phyloP scores from a whole-genome alignment of 2,888 invertebrate species.

The Congeria kusceri region DNA sequence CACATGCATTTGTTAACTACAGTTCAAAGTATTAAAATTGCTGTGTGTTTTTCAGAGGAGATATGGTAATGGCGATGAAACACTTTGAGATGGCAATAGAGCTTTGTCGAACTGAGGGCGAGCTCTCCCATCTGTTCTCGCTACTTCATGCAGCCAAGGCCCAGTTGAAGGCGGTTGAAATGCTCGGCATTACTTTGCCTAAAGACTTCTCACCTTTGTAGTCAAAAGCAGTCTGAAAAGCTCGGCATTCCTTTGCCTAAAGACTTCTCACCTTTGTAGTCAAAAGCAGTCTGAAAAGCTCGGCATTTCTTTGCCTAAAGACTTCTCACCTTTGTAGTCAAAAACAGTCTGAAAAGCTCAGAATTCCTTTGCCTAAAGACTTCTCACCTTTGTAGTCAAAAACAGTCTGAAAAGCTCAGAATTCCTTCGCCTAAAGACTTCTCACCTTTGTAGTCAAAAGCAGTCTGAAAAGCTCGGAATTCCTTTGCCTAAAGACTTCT shows the following conservation, averaged over 20 bases:
- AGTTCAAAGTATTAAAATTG: too few relatives aligned
- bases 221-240: conserved; percentile 58
- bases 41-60: conserved; percentile 91
- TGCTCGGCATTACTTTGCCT: conserved; percentile 75
- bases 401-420: too few relatives aligned
- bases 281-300: conserved; percentile 87
- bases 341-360: too few relatives aligned
- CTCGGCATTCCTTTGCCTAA: conserved; percentile 75
- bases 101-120: conserved; percentile 93
- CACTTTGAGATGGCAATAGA: conserved; percentile 95
- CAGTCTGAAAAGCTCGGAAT: too few relatives aligned
- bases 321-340: conserved; percentile 59
- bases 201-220: conserved; percentile 60
- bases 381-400: too few relatives aligned
- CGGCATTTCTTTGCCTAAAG: conserved; percentile 71
- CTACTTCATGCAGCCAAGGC: conserved; percentile 95
- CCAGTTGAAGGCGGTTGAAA: conserved; percentile 91
- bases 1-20: too few relatives aligned
- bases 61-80: conserved; percentile 92
- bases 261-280: conserved; percentile 60
- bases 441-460: too few relatives aligned
- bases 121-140: conserved; percentile 96
- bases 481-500: too few relatives aligned
- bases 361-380: too few relatives aligned
- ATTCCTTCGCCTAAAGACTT: too few relatives aligned